Base-by-base conservation (phyloP, 2,113 vertebrate species). In the Phyllostomus discolor region DNA sequence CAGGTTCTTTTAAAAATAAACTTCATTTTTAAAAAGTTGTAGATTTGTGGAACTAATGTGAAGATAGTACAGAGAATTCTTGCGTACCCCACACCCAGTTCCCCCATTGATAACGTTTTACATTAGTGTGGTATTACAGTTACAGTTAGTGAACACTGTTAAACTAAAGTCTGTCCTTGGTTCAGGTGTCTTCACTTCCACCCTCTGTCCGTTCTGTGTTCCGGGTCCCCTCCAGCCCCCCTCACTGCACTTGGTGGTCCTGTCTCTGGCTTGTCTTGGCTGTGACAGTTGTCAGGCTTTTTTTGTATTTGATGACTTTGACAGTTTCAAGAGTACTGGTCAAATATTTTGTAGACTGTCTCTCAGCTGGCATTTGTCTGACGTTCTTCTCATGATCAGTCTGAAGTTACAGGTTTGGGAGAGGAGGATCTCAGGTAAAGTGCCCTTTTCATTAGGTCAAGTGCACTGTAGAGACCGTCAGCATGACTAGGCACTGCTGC, bases 1-100 rank as follows among this genome's bases (percentile, higher is more conserved):
- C n/a, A 85, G 50, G 10, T 16, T n/a, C n/a, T 95, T 94, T 19
- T 1, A 11, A 76, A 91, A 84, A 48, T 64, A 76, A 86, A 38
- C 8, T 54, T 91, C 86, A 15, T 33, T 46, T 64, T 88, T 83
- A 22, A 10, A 14, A 91, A 11, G 5, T 59, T 88, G 66, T 48
- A 50, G 64, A 85, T 80, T 48, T 69, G 26, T 3, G 52, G 46
- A 41, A 67, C 88, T 26, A 72, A 52, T 67, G 7, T 52, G 24
- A 28, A 22, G 31, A 5, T 33, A 16, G 1, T 35, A 46, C 1
- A 52, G 31, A n/a, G 15, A 3, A 3, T 91, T 93, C 11, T 35
- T 12, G 15, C 52, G 3, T 28, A 14, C 6, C 24, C 8, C 16
- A 7, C 1, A 19, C 7, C 10, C 17, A 50, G 26, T 54, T 66